phyloP scores from a whole-genome alignment of 2,113 vertebrate genomes.

The Pseudopodoces humilis region DNA sequence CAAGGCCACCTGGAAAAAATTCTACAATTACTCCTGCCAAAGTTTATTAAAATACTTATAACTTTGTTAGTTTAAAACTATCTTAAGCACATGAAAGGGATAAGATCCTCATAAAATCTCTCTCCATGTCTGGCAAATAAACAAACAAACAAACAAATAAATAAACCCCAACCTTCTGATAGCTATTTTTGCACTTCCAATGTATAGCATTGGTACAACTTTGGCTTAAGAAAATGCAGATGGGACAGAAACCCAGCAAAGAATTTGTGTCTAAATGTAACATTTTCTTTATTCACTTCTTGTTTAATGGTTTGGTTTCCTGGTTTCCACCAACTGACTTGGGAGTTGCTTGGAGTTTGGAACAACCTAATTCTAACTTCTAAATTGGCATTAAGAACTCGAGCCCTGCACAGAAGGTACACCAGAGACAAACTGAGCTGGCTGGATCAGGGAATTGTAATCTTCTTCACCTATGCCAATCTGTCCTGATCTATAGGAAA shows the following conservation, averaged over 20 bases:
- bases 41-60: conserved; percentile 25
- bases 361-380: neutral
- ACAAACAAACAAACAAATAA: neutral
- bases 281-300: neutral
- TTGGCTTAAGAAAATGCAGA: neutral
- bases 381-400: neutral
- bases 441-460: neutral
- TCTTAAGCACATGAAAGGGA: conserved; percentile 7
- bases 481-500: neutral
- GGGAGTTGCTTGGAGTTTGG: neutral
- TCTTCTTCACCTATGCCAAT: neutral
- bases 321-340: neutral
- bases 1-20: conserved; percentile 77
- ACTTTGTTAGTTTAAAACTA: conserved; percentile 27
- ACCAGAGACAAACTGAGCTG: neutral
- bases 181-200: neutral
- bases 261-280: neutral
- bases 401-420: neutral
- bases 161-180: neutral
- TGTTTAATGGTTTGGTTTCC: neutral
- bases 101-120: conserved; percentile 5
- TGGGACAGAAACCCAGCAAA: neutral
- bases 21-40: conserved; percentile 57
- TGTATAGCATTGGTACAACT: neutral
- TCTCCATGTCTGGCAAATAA: neutral